These are phyloP conservation scores for Andrena marginata DNA, from an alignment of 2,888 invertebrate genomes.

Conservation along the genomic window DNA sequence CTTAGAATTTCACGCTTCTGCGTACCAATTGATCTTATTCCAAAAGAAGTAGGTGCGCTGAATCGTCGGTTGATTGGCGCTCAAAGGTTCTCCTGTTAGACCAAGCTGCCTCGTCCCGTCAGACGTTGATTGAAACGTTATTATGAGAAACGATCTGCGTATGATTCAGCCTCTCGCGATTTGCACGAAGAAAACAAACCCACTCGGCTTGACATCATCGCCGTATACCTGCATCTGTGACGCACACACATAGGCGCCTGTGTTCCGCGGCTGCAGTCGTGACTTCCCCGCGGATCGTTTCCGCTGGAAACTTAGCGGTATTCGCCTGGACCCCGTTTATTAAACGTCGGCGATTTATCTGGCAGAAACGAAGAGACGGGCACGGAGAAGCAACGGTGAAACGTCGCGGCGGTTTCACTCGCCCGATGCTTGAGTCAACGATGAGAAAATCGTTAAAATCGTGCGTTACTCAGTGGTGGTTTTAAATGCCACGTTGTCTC, in stretches of 20 bases:
- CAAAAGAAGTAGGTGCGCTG: neutral
- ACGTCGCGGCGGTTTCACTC: neutral
- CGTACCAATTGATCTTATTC: neutral
- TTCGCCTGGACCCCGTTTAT: neutral
- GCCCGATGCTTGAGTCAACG: conserved; percentile 22
- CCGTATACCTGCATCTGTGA: conserved; percentile 20
- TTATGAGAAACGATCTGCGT: neutral
- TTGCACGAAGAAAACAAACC: conserved; percentile 24
- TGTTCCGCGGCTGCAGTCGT: conserved; percentile 15
- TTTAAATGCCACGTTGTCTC: neutral
- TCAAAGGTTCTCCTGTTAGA: neutral
- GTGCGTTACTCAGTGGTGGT: neutral
- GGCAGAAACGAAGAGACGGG: neutral
- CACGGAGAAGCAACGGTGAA: neutral
- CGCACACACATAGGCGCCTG: neutral
- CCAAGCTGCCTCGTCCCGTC: neutral
- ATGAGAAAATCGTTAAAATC: conserved; percentile 43
- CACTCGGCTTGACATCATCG: conserved; percentile 38
- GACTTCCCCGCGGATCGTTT: conserved; percentile 7
- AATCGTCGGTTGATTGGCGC: neutral
- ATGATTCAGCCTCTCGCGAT: conserved; percentile 27
- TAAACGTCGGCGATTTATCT: conserved; percentile 4
- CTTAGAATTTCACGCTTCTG: neutral
- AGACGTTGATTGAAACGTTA: neutral
- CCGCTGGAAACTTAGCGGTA: neutral